Conservation (phyloP, 2,797 vertebrate species). For the Sciurus carolinensis region DNA sequence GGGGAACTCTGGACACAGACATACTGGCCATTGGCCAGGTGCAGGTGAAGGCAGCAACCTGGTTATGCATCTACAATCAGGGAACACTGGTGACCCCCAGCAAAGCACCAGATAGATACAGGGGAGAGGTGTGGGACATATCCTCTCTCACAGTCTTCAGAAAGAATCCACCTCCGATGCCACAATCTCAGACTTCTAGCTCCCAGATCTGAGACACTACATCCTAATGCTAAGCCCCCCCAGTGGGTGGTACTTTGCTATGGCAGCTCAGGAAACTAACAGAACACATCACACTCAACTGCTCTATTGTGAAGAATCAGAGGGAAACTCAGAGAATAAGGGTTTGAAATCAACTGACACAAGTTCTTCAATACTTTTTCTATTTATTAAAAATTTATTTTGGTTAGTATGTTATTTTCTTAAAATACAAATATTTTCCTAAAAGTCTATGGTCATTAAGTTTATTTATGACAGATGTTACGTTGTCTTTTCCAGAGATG, state of each 20-base stretch:
- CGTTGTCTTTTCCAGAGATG: slow-evolving; percentile 8
- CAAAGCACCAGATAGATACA: not conserved
- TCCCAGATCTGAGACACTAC: not conserved
- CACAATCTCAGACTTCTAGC: not conserved
- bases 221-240: not conserved
- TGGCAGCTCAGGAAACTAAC: not conserved
- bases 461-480: not conserved
- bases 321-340: not conserved
- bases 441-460: not conserved
- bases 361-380: not conserved
- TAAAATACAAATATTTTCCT: slow-evolving; percentile 25
- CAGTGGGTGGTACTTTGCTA: not conserved
- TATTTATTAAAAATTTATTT: not conserved
- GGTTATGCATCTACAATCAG: not conserved
- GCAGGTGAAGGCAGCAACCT: not conserved
- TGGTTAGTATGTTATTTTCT: slow-evolving; percentile 27
- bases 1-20: not conserved
- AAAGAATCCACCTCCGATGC: not conserved
- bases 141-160: not conserved
- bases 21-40: not conserved
- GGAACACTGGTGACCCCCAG: no score
- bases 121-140: not conserved
- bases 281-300: no score
- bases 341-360: not conserved
- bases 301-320: not conserved